Evolutionary conservation across 1,140 invertebrate species (phyloP).

Genomic region (Achroia grisella): DNA sequence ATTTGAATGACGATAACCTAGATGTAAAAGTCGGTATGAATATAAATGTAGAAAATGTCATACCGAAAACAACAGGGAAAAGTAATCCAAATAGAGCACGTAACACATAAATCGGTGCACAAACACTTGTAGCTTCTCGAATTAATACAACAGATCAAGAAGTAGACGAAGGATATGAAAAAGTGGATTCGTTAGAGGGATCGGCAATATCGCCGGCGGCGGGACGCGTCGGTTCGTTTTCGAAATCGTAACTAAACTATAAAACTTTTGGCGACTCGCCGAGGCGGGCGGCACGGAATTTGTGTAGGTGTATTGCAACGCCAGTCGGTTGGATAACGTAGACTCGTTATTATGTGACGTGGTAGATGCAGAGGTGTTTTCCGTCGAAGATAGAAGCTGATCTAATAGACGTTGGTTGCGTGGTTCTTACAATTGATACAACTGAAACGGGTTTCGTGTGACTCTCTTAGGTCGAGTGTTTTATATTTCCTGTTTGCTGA

Average conservation of each 20-base stretch:
- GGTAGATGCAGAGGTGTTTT: constrained; percentile 66
- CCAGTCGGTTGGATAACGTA: constrained; percentile 47
- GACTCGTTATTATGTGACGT: constrained; percentile 49
- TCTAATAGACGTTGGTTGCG: constrained; percentile 29
- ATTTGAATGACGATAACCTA: neutral
- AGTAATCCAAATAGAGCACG: constrained; percentile 50
- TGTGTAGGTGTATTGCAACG: constrained; percentile 53
- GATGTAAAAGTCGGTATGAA: neutral
- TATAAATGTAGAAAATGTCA: constrained; percentile 18
- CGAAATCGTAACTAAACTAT: constrained; percentile 72
- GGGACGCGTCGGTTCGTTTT: constrained; percentile 71
- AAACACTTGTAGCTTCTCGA: constrained; percentile 29
- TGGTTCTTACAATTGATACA: too few species aligned
- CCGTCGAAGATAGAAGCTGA: constrained; percentile 63
- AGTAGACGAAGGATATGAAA: constrained; percentile 50
- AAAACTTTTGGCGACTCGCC: constrained; percentile 60
- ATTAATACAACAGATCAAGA: constrained; percentile 33
- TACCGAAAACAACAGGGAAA: constrained; percentile 35
- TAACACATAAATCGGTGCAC: constrained; percentile 42
- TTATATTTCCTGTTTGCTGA: too few species aligned
- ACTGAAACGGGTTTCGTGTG: neutral
- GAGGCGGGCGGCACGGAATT: constrained; percentile 56
- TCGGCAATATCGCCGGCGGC: constrained; percentile 60
- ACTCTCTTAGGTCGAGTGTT: too few species aligned
- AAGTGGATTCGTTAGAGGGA: constrained; percentile 49